Evolutionary conservation across 2,888 invertebrate species (phyloP), one percentile per base, ranked within the genome.

Genomic region (Lysandra coridon): DNA sequence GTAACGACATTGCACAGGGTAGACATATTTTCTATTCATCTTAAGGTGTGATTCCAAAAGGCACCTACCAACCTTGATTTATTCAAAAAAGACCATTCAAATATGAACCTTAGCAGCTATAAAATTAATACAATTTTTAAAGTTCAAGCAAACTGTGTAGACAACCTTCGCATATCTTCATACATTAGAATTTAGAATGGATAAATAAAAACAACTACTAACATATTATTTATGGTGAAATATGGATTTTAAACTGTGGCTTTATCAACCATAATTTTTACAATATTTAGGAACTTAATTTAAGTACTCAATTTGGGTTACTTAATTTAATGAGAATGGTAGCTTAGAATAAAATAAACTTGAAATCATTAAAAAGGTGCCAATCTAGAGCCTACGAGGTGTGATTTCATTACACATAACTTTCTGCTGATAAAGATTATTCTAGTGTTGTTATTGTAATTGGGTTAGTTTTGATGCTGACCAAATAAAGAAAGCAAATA

Each of bases 381-480:
- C 90, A 91, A 90, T 90, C 91, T 88, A 88, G 85, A 82, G 84
- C 87, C 86, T 87, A 88, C 84, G 85, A 87, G 88, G 86, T 80
- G 86, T 85, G 84, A 86, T 82, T 86, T 84, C 84, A 86, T 85
- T 84, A 81, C 86, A 85, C 81, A 83, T 83, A 82, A 81, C 80
- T 81, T 79, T 7, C 82, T 82, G 79, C 84, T 83, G 83, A 76
- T 80, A 78, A 81, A 81, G 80, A 81, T 79, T 81, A 85, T 83
- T 84, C 83, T 84, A 84, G 85, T 85, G 84, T 90, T 89, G 86
- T 85, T 83, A 78, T 83, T 87, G 85, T 86, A 85, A 85, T 87
- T 7, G 79, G 80, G 84, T 92, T 92, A 92, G 92, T 92, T 89
- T 80, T 84, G 83, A 88, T 90, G 89, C 88, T 87, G 85, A 86